Percentiles rank a stretch among this genome's conserved stretches.
These are phyloP conservation scores for Ruditapes philippinarum DNA, from an alignment of 1,140 invertebrate species.

Conservation along the genomic window DNA sequence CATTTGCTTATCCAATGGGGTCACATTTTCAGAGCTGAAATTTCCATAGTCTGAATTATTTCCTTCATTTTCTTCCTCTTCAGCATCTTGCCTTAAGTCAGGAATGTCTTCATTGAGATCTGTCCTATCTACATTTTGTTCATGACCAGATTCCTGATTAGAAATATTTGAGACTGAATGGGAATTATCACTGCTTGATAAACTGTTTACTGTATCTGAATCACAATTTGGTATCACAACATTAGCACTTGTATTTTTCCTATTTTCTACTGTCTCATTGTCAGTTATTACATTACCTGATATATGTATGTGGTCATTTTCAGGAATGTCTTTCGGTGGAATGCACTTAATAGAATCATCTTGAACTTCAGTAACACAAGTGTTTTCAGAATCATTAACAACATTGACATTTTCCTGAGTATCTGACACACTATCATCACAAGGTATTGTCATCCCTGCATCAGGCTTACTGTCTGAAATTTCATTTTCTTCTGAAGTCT, in stretches of 20 bases:
- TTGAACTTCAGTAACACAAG: background rate
- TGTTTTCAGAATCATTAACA: background rate
- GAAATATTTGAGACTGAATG: background rate
- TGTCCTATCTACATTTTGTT: background rate
- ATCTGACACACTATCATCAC: background rate
- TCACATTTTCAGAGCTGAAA: background rate
- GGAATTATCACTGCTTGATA: background rate
- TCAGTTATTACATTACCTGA: background rate
- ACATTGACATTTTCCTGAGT: constrained; percentile 16
- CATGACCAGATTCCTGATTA: background rate
- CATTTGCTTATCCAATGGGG: too few species aligned
- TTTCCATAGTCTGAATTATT: background rate
- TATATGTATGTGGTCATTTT: background rate
- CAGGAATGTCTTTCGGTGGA: constrained; percentile 9
- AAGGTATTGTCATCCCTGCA: background rate
- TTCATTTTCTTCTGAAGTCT: background rate
- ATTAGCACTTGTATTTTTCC: background rate
- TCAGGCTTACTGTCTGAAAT: background rate
- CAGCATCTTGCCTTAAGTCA: background rate
- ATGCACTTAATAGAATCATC: background rate
- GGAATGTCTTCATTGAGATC: background rate
- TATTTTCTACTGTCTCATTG: background rate
- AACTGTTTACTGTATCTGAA: background rate
- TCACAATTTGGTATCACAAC: constrained; percentile 13
- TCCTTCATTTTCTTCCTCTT: background rate